These are phyloP conservation scores for Falco peregrinus DNA, from an alignment of 2,797 vertebrate genomes.

Conservation along the genomic window DNA sequence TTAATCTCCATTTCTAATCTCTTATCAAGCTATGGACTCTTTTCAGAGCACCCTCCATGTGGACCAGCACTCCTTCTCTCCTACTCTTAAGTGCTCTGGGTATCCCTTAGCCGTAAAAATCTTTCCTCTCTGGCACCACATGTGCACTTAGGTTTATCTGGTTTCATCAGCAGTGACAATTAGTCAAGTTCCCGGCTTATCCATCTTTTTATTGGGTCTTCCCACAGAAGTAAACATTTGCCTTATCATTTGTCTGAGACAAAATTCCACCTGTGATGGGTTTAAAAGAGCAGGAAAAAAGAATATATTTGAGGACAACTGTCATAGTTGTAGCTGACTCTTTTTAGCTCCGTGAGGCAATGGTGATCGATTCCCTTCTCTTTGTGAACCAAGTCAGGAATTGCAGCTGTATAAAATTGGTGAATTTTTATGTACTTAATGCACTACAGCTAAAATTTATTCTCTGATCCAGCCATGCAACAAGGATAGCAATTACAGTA, in stretches of 20 bases:
- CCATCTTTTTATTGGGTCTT: background rate
- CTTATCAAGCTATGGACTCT: background rate
- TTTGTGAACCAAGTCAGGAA: background rate
- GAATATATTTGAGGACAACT: background rate
- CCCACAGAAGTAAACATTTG: background rate
- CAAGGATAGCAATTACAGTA: background rate
- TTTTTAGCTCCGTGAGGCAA: background rate
- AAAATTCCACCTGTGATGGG: background rate
- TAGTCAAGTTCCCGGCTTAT: background rate
- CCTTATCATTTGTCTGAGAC: background rate
- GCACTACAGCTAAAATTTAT: background rate
- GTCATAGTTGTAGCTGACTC: background rate
- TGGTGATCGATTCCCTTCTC: background rate
- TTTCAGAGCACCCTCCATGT: background rate
- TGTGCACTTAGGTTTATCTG: background rate
- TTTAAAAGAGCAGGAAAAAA: background rate
- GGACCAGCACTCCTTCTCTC: background rate
- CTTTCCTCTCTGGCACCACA: background rate
- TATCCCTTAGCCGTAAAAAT: background rate
- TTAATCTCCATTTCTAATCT: background rate
- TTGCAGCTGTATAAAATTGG: background rate
- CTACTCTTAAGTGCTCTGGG: background rate
- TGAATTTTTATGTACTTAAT: background rate
- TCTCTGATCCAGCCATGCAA: background rate
- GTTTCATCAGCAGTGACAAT: background rate